Evolutionary conservation across 2,113 vertebrate genomes (phyloP).

Genomic region (Cisticola juncidis): DNA sequence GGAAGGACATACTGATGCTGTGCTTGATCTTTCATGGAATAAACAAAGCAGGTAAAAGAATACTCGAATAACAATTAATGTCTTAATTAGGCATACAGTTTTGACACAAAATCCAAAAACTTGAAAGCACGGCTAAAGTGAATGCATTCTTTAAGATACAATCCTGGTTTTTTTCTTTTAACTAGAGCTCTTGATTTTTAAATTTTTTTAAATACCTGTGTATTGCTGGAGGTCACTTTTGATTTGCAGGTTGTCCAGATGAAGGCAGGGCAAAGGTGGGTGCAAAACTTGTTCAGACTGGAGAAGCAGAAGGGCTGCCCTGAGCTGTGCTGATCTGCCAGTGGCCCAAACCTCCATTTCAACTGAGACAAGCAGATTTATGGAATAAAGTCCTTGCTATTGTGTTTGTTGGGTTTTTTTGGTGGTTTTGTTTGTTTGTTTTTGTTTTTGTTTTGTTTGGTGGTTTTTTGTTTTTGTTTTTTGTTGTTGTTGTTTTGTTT

Average conservation of each 20-base stretch:
- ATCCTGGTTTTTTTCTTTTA: accelerated
- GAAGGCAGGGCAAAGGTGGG: neutral
- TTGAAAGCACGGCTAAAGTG: neutral
- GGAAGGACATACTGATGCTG: constrained; percentile 88
- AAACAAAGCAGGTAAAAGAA: constrained; percentile 82
- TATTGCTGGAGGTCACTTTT: neutral
- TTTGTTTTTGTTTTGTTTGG: too few species aligned
- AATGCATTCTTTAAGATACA: neutral
- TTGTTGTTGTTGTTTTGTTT: too few species aligned
- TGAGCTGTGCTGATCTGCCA: neutral
- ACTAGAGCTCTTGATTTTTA: neutral
- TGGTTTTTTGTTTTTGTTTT: too few species aligned
- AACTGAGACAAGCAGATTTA: neutral
- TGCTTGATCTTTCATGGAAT: constrained; percentile 97
- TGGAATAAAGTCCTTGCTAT: neutral
- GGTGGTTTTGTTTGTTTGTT: too few species aligned
- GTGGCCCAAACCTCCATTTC: neutral
- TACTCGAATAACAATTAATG: neutral
- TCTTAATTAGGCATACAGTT: neutral
- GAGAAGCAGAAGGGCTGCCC: neutral
- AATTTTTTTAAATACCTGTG: accelerated
- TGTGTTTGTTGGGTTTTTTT: too few species aligned
- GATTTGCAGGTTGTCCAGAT: neutral
- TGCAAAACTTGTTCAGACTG: neutral
- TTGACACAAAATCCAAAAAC: neutral